A percentile compares a stretch with the other conserved stretches of the same genome.
phyloP scores from a whole-genome alignment of 2,888 invertebrate genomes.

The Pollenia labialis region DNA sequence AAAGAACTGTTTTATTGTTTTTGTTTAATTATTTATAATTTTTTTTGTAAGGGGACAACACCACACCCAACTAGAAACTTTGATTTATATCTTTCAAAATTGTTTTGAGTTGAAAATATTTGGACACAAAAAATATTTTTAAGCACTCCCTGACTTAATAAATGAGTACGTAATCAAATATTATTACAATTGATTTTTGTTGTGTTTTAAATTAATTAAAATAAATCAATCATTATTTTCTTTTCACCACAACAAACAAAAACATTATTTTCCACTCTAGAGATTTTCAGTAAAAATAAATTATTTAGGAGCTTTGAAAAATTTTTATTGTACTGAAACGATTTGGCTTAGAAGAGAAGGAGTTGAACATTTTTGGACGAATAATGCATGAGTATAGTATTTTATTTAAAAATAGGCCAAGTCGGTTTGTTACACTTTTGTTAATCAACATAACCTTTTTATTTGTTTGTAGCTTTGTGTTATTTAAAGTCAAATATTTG shows the following conservation, averaged over 20 bases:
- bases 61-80: constrained; percentile 48
- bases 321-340: no score
- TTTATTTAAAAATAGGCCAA: no score
- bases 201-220: constrained; percentile 55
- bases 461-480: no score
- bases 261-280: neutral
- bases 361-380: no score
- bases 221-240: constrained; percentile 50
- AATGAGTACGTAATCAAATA: neutral
- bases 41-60: constrained; percentile 47
- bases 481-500: no score
- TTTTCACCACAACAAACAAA: neutral
- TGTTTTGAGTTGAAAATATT: constrained; percentile 5
- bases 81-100: constrained; percentile 54
- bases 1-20: constrained; percentile 32
- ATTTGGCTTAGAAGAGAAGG: no score
- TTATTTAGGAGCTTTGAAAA: no score
- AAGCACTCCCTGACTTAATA: constrained; percentile 52
- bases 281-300: neutral
- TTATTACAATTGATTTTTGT: constrained; percentile 36
- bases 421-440: no score
- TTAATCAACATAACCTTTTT: no score
- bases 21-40: constrained; percentile 4
- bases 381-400: no score
- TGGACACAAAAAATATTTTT: constrained; percentile 3